Evolutionary conservation across 2,888 invertebrate genomes (phyloP).

Genomic region (Cryptocephalus primarius): DNA sequence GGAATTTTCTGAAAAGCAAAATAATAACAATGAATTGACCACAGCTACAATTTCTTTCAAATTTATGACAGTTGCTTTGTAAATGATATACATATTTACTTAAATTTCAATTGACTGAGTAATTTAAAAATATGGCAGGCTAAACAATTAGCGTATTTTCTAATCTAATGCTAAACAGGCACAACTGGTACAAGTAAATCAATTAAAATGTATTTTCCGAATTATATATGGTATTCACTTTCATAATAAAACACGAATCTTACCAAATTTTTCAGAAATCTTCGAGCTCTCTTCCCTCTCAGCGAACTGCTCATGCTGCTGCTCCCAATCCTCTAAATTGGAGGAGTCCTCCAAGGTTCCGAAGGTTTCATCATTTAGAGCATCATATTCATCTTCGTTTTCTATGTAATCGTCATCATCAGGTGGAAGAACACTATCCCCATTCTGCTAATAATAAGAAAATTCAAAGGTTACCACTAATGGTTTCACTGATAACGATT

Average conservation of each 20-base stretch:
- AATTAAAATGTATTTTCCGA: too few species aligned
- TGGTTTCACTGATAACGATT: too few species aligned
- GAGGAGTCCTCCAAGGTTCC: constrained; percentile 55
- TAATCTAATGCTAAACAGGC: too few species aligned
- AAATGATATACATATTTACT: too few species aligned
- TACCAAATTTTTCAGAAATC: constrained; percentile 29
- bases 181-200: too few species aligned
- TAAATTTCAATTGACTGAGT: too few species aligned
- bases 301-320: constrained; percentile 59
- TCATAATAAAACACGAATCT: background rate
- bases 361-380: constrained; percentile 86
- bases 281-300: constrained; percentile 45
- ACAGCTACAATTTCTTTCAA: too few species aligned
- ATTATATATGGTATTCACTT: too few species aligned
- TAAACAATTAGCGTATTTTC: too few species aligned
- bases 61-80: too few species aligned
- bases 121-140: too few species aligned
- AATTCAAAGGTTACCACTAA: too few species aligned
- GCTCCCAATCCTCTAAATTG: constrained; percentile 56
- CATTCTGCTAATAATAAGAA: constrained; percentile 21
- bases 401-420: constrained; percentile 49
- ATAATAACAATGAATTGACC: background rate
- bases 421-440: constrained; percentile 36
- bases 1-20: constrained; percentile 25
- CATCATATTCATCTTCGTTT: constrained; percentile 75